A percentile compares a stretch with the other conserved stretches of the same genome.
phyloP scores from a whole-genome alignment of 2,797 vertebrate species.

The Xiphorhynchus erythropygius region DNA sequence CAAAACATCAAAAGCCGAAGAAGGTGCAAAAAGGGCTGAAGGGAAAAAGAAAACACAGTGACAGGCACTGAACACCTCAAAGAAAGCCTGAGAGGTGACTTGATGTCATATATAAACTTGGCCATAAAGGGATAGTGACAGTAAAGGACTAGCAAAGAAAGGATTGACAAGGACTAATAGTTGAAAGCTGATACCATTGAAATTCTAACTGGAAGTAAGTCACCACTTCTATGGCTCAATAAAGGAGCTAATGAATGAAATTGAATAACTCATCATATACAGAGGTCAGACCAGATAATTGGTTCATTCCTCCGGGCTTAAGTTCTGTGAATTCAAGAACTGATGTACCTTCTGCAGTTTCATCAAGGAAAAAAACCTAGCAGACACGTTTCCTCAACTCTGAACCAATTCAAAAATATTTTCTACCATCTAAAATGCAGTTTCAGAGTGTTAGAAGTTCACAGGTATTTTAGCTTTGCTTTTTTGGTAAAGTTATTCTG shows the following conservation, averaged over 20 bases:
- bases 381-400: background rate
- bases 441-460: background rate
- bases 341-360: background rate
- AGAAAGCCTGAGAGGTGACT: background rate
- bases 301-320: background rate
- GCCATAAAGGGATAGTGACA: background rate
- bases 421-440: background rate
- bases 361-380: background rate
- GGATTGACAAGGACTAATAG: background rate
- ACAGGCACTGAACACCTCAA: background rate
- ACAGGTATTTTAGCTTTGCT: background rate
- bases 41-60: background rate
- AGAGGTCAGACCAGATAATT: slow-evolving; percentile 26
- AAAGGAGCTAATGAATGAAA: slow-evolving; percentile 30
- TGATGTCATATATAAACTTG: background rate
- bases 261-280: background rate
- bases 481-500: background rate
- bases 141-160: background rate
- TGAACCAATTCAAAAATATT: background rate
- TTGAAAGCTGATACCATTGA: slow-evolving; percentile 9
- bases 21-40: background rate
- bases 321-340: background rate
- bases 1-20: background rate
- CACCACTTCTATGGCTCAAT: background rate
- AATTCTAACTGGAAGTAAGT: background rate